Conservation (phyloP, 2,113 vertebrate genomes). For the Mirza zaza region DNA sequence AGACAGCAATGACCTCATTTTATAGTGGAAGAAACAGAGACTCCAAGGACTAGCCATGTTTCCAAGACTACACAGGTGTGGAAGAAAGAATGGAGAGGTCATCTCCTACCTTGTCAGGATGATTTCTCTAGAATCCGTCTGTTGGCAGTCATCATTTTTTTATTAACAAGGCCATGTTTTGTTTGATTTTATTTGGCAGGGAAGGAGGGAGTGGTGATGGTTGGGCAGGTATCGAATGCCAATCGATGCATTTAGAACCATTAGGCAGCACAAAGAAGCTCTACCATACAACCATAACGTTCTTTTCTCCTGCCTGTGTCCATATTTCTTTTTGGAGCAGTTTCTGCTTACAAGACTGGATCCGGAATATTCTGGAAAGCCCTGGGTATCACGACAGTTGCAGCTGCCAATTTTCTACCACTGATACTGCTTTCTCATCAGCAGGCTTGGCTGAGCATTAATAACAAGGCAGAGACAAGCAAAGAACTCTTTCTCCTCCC, state of each 20-base stretch:
- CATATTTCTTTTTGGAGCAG: neutral
- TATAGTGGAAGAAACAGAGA: neutral
- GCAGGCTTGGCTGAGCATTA: neutral
- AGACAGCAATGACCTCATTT: neutral
- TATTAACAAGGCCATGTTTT: neutral
- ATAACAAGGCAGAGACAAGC: neutral
- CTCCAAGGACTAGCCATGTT: neutral
- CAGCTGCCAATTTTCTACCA: neutral
- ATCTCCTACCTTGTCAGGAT: neutral
- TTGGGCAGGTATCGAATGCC: neutral
- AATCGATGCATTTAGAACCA: neutral
- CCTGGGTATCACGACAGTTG: neutral
- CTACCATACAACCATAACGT: neutral
- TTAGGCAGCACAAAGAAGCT: neutral
- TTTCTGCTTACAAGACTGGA: neutral
- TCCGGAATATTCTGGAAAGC: neutral
- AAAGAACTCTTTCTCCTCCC: neutral
- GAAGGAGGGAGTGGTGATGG: rapidly evolving
- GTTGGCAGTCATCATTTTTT: neutral
- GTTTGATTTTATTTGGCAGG: neutral
- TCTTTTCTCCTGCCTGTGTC: neutral
- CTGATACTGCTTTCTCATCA: neutral
- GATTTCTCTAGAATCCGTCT: neutral
- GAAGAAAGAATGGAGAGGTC: neutral
- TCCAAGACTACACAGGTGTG: neutral